A percentile compares a stretch with the other conserved stretches of the same genome.
Evolutionary conservation across 2,113 vertebrate species (phyloP).

Genomic region (Rattus rattus): DNA sequence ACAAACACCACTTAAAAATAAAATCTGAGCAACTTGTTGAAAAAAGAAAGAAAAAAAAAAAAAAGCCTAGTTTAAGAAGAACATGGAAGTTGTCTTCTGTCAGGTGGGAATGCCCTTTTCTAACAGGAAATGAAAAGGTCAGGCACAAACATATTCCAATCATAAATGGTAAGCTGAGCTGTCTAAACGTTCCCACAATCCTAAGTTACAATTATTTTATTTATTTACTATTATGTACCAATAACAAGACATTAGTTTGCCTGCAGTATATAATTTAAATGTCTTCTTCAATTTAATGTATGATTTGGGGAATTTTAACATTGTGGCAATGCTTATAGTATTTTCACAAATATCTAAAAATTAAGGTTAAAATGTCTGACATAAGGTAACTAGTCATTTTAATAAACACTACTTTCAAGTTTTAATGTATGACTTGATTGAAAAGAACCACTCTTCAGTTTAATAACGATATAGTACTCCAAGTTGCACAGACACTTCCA

Average conservation of each 20-base stretch:
- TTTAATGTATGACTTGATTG: background rate
- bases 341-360: conserved; percentile 4
- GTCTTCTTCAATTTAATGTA: background rate
- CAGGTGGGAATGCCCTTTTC: background rate
- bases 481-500: conserved; percentile 30
- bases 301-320: conserved; percentile 3
- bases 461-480: background rate
- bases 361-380: background rate
- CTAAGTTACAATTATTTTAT: background rate
- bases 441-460: conserved; percentile 28
- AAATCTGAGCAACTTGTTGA: background rate
- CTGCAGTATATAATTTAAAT: background rate
- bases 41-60: background rate
- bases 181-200: background rate
- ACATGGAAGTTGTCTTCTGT: background rate
- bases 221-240: conserved; percentile 11
- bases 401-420: conserved; percentile 50
- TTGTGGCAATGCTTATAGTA: background rate
- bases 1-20: background rate
- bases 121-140: background rate
- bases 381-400: conserved; percentile 14
- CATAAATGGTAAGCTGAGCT: background rate
- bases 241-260: conserved; percentile 22
- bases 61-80: background rate
- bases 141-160: background rate